Conservation (phyloP, 1,140 invertebrate species). For the Augochlora pura region DNA sequence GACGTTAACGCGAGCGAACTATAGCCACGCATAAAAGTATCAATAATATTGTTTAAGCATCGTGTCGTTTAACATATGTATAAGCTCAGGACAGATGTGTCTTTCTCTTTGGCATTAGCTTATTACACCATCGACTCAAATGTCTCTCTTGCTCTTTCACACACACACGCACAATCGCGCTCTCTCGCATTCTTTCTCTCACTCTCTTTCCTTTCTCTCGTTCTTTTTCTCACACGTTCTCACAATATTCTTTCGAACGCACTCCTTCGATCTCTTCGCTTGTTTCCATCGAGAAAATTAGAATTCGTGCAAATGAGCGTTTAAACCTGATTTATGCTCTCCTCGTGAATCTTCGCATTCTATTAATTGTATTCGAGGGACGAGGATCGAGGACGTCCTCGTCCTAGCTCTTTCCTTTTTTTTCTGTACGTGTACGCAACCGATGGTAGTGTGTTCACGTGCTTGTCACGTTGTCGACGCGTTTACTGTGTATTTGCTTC, state of each 20-base stretch:
- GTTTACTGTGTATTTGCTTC: conserved; percentile 30
- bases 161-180: conserved; percentile 32
- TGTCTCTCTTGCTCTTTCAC: conserved; percentile 55
- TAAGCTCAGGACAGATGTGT: conserved; percentile 79
- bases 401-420: conserved; percentile 33
- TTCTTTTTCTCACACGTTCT: conserved; percentile 21
- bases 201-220: conserved; percentile 36
- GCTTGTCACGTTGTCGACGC: conserved; percentile 10
- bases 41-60: conserved; percentile 79
- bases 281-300: conserved; percentile 41
- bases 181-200: conserved; percentile 50
- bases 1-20: conserved; percentile 71
- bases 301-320: conserved; percentile 54
- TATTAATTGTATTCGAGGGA: conserved; percentile 26
- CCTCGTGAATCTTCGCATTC: conserved; percentile 49
- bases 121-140: conserved; percentile 47
- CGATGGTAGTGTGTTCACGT: background rate
- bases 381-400: conserved; percentile 42
- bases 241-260: background rate
- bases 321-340: conserved; percentile 33
- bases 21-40: conserved; percentile 78
- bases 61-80: conserved; percentile 78
- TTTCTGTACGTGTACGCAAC: conserved; percentile 19
- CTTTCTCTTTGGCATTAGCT: conserved; percentile 61
- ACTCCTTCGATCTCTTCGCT: conserved; percentile 26